Percentiles rank a stretch among this genome's conserved stretches.
These are phyloP conservation scores for Phrynocephalus versicolor DNA, from an alignment of 2,113 vertebrate species.

Conservation along the genomic window DNA sequence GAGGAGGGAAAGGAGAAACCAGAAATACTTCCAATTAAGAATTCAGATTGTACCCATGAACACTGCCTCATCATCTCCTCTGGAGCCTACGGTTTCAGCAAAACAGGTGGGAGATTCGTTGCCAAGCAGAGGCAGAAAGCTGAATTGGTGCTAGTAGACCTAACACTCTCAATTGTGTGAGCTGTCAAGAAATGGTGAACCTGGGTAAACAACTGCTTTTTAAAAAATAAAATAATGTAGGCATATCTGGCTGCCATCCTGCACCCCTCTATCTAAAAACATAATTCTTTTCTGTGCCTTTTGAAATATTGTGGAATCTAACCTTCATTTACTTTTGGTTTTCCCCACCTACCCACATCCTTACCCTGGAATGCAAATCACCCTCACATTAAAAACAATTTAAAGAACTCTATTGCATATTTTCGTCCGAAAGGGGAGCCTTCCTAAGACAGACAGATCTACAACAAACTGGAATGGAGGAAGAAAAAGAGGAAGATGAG, in stretches of 20 bases:
- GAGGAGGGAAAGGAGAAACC: too few species aligned
- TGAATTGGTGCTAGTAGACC: background rate
- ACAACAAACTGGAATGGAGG: constrained; percentile 16
- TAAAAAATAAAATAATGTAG: background rate
- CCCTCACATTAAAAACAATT: background rate
- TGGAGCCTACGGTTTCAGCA: background rate
- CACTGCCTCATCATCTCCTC: background rate
- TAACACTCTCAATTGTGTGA: background rate
- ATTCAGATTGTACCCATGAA: background rate
- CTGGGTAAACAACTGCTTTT: background rate
- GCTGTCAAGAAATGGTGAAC: background rate
- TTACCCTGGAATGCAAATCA: background rate
- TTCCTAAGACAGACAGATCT: background rate
- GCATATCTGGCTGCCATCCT: background rate
- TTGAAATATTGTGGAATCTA: background rate
- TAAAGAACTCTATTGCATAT: constrained; percentile 25
- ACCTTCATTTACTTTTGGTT: background rate
- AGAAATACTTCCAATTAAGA: background rate
- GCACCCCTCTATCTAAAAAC: background rate
- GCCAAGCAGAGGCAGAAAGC: background rate
- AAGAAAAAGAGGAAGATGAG: constrained; percentile 24
- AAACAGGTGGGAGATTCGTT: background rate
- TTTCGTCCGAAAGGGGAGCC: constrained; percentile 2
- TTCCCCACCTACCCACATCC: background rate
- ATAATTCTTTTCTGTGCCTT: background rate